Evolutionary conservation across 1,140 invertebrate species (phyloP), one percentile per base, ranked within the genome.

Genomic region (Marisa cornuarietis): DNA sequence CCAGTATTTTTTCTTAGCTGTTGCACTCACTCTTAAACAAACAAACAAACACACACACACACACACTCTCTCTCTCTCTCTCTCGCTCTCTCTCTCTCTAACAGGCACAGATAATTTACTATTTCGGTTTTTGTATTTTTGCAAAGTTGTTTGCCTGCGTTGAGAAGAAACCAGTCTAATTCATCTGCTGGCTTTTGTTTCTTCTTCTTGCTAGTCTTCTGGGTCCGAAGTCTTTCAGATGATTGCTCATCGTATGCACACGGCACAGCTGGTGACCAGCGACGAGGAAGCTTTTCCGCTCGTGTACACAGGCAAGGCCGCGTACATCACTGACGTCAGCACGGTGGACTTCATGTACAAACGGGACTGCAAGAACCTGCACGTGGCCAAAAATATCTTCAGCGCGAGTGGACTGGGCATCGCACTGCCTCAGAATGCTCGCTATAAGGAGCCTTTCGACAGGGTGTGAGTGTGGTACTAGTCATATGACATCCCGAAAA

Each of bases 381-480:
- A 78, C n/a, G 58, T 87, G 65, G 85, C 84, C 22, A 83, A 84
- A 20, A 82, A 86, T n/a, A 79, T 83, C 65, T 87, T 87, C 78
- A 86, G 85, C 73, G 83, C 81, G 49, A 85, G 82, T 16, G 86
- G 86, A 0, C 73, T 84, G 42, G 84, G 84, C 26, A 86, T 87
- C 61, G 81, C 85, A 31, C 51, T 86, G 16, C 82, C 83, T 10
- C 75, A 86, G 81, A 81, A 86, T 66, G 82, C 85, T 14, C 73
- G 77, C 22, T 86, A 79, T 69, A 76, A 74, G 24, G 78, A 78
- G 4, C 74, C 83, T 18, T 83, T 87, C 49, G 83, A 85, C 72
- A 51, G 11, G 24, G 71, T 73, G 18, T 73, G 71, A 24, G 42
- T 73, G 71, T 52, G 16, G n/a, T n/a, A n/a, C n/a, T n/a, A n/a